These are phyloP conservation scores for Drosophila melanocephala DNA, from an alignment of 2,888 invertebrate species.

Conservation along the genomic window DNA sequence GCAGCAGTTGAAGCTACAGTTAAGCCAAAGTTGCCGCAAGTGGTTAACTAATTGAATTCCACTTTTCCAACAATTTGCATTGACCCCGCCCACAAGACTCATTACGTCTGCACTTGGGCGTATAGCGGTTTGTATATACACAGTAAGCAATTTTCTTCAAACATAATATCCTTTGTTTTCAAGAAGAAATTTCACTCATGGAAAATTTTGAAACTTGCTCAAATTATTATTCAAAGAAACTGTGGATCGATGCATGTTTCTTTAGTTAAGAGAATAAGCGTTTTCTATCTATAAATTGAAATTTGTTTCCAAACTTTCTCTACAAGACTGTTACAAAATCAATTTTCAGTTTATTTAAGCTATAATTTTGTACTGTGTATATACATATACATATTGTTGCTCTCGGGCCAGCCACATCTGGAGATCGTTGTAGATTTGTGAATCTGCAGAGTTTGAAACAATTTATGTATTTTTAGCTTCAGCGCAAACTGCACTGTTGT, in stretches of 20 bases:
- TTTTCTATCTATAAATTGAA: not conserved
- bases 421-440: constrained; percentile 31
- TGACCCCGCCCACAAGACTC: constrained; percentile 38
- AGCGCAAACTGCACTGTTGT: constrained; percentile 28
- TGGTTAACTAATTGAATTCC: constrained; percentile 56
- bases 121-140: constrained; percentile 1
- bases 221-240: not conserved
- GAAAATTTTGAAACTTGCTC: not conserved
- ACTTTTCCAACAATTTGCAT: constrained; percentile 57
- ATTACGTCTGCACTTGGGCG: constrained; percentile 54
- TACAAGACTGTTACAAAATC: not conserved
- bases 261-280: not conserved
- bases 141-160: not conserved
- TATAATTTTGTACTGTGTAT: constrained; percentile 2
- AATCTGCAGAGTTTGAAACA: constrained; percentile 44
- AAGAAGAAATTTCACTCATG: not conserved
- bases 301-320: not conserved
- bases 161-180: no score
- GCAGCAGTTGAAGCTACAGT: constrained; percentile 19
- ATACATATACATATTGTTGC: constrained; percentile 1
- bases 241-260: not conserved
- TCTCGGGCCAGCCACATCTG: constrained; percentile 29
- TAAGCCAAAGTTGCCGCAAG: constrained; percentile 15
- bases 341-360: not conserved
- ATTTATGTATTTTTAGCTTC: constrained; percentile 68